phyloP scores from a whole-genome alignment of 2,888 invertebrate genomes.

The Prenolepis imparis region DNA sequence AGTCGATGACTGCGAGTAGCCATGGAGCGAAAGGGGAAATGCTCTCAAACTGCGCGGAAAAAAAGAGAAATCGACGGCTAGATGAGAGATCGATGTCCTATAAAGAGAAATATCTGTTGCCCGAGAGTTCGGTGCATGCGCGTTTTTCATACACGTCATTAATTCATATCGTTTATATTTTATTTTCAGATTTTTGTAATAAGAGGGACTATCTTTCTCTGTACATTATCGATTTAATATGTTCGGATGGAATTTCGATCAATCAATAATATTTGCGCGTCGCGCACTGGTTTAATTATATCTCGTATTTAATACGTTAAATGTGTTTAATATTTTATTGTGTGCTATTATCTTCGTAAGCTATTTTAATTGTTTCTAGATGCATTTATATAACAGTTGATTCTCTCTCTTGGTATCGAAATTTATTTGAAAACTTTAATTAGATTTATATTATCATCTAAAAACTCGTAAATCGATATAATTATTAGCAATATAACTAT shows the following conservation, averaged over 20 bases:
- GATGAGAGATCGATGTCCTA: slow-evolving; percentile 77
- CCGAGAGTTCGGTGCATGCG: slow-evolving; percentile 58
- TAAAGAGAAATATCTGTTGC: slow-evolving; percentile 73
- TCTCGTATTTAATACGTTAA: not conserved
- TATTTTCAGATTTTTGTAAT: slow-evolving; percentile 3
- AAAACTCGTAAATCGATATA: not conserved
- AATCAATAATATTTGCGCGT: not conserved
- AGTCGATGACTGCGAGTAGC: slow-evolving; percentile 69
- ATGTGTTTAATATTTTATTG: not conserved
- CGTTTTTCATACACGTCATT: slow-evolving; percentile 65
- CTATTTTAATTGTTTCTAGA: not conserved
- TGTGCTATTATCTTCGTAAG: not conserved
- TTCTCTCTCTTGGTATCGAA: not conserved
- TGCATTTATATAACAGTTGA: not conserved
- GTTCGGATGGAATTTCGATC: not conserved
- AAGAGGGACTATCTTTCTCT: not conserved
- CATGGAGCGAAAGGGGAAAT: slow-evolving; percentile 77
- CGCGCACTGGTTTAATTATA: not conserved
- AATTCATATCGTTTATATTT: slow-evolving; percentile 46
- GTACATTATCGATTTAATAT: not conserved
- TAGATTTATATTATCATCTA: not conserved
- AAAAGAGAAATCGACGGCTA: slow-evolving; percentile 78
- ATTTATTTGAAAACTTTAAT: slow-evolving; percentile 4
- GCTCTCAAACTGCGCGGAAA: slow-evolving; percentile 75
- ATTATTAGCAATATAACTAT: not conserved